phyloP scores from a whole-genome alignment of 2,888 invertebrate species.

The Dynastes hyllus region DNA sequence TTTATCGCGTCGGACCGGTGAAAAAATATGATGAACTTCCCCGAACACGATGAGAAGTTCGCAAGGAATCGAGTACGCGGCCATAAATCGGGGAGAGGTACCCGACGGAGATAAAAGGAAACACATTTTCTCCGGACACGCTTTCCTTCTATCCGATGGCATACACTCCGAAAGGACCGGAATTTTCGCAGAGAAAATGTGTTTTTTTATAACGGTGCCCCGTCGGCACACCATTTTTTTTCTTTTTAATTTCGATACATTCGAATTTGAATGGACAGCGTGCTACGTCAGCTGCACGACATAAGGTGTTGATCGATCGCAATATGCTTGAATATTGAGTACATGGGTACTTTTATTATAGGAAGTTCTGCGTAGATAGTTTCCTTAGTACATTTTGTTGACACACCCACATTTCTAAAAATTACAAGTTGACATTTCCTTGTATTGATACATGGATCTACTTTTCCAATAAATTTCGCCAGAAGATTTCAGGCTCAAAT shows the following conservation, averaged over 20 bases:
- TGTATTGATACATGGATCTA: too few species aligned
- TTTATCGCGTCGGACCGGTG: conserved; percentile 44
- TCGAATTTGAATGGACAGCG: background rate
- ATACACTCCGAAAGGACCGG: conserved; percentile 9
- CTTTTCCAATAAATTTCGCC: too few species aligned
- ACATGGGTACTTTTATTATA: too few species aligned
- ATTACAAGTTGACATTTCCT: too few species aligned
- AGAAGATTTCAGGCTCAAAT: too few species aligned
- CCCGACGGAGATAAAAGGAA: conserved; percentile 36
- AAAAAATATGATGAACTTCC: conserved; percentile 46
- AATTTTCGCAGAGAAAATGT: conserved; percentile 30
- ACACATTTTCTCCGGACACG: conserved; percentile 39
- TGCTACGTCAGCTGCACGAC: background rate
- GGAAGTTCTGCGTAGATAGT: too few species aligned
- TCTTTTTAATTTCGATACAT: conserved; percentile 28
- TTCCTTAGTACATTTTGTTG: too few species aligned
- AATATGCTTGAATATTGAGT: too few species aligned
- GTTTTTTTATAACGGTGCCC: conserved; percentile 17
- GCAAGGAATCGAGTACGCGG: conserved; percentile 33
- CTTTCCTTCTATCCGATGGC: conserved; percentile 34
- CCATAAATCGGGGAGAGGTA: conserved; percentile 31
- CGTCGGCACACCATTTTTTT: conserved; percentile 16
- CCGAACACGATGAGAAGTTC: conserved; percentile 31
- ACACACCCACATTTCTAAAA: too few species aligned
- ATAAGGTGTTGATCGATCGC: too few species aligned